Base-by-base conservation (phyloP, 2,113 vertebrate species). In the Misgurnus anguillicaudatus region DNA sequence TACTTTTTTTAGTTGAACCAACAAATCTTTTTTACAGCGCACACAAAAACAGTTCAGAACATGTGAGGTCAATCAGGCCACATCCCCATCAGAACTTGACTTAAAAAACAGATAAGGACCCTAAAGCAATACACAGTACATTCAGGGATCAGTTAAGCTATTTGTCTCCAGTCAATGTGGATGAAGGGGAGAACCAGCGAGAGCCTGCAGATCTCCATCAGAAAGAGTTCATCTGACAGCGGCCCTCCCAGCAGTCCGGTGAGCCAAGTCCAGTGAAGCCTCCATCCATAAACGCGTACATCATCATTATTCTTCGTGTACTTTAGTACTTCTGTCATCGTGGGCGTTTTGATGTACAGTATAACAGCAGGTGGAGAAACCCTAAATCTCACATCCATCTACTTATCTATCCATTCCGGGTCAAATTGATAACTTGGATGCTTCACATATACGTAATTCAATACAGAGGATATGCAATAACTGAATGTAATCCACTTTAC, bases 351-450 rank as follows among this genome's bases (percentile, higher is more conserved):
- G 64, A 55, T 51, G 61, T 74, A 60, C 47, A 51, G 11, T 51
- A 31, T 9, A 45, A 45, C 6, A 57, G 53, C 65, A 62, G 78
- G 68, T 38, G n/a, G 74, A 82, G 60, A 75, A 79, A 80, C 51
- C 68, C 68, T n/a, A 61, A 74, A 71, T 81, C 75, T 75, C 70
- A 36, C 80, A 74, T 77, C 19, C 68, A 81, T 79, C 78, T 80
- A 72, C 65, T 61, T 71, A 71, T 67, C 79, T 70, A 42, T 70
- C 83, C 84, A 84, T 88, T 87, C 75, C 31, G 87, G 87, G 87
- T 86, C 87, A 89, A 91, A 89, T 86, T 89, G 89, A 91, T 87
- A 91, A 89, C 83, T 83, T 78, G 86, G 87, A 62, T 87, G 79
- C 87, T 88, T 79, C 79, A 82, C 60, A 87, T 87, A 86, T 86